Evolutionary conservation across 2,113 vertebrate genomes (phyloP).

Genomic region (Pedionomus torquatus): DNA sequence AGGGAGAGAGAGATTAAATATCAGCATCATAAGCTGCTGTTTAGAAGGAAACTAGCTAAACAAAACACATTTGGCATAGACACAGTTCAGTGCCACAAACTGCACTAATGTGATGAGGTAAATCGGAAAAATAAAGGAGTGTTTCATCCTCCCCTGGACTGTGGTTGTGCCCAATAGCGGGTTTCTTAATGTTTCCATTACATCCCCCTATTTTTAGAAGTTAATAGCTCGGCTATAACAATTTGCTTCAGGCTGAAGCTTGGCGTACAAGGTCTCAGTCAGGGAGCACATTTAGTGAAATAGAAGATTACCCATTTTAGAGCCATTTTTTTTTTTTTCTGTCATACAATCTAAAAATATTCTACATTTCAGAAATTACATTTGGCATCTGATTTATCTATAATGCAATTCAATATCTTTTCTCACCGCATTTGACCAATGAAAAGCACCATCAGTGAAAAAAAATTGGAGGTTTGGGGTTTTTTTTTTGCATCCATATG

Average conservation of each 20-base stretch:
- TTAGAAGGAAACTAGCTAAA: background rate
- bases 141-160: constrained; percentile 13
- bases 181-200: constrained; percentile 70
- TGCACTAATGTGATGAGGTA: background rate
- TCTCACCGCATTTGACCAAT: background rate
- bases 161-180: constrained; percentile 35
- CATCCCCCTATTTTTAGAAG: constrained; percentile 74
- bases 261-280: constrained; percentile 55
- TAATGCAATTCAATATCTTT: constrained; percentile 35
- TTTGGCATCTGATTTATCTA: constrained; percentile 62
- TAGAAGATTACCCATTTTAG: constrained; percentile 68
- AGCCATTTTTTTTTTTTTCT: constrained; percentile 38
- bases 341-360: constrained; percentile 62
- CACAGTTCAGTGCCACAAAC: background rate
- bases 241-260: constrained; percentile 76
- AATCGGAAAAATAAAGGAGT: background rate
- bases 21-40: background rate
- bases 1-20: background rate
- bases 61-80: background rate
- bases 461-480: fast-evolving
- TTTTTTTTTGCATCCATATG: background rate
- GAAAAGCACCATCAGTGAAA: background rate
- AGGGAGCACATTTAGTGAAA: constrained; percentile 71
- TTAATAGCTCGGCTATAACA: constrained; percentile 72
- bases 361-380: constrained; percentile 60